Base-by-base conservation (phyloP, 2,888 invertebrate genomes). In the Pecten maximus region DNA sequence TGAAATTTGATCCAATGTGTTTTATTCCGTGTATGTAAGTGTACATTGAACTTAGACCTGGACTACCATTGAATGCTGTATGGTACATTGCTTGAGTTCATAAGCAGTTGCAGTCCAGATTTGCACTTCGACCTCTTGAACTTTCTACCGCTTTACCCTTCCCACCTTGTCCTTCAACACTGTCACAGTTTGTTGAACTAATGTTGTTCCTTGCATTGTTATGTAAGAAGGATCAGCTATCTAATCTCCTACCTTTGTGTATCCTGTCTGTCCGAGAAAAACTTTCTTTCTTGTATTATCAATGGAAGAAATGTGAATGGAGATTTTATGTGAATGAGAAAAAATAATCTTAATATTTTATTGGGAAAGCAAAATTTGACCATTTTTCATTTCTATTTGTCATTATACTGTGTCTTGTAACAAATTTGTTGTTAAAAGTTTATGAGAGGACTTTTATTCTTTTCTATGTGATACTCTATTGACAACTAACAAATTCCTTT, bases 1-100 rank as follows among this genome's bases (percentile, higher is more conserved):
- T 35, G 28, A 35, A 40, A 39, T 50, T 87, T 40, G 23, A 39
- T 39, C 74, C 74, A 74, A n/a, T 86, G 89, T 88, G 91, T 91
- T 89, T 74, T 35, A 74, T 74, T 28, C 74, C 35, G 74, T 28
- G 74, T 74, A 74, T 74, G 74, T 74, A 12, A 74, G 6, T 35
- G 35, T 74, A 35, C 28, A 35, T 12, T 35, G 35, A 35, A 54
- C 74, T 35, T 28, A 6, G 35, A 74, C 74, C 3, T 74, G 28
- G 74, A 74, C 28, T 74, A 12, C 35, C 35, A 74, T 74, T 74
- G 74, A 35, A 74, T 74, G 74, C 35, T 74, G 35, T 74, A 74
- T 74, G 10, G 35, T 35, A 60, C 60, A 60, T 60, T 28, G 60
- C 60, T 60, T 74, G 74, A 74, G 15, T 35, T 74, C 10, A 74